Evolutionary conservation across 2,888 invertebrate genomes (phyloP), one percentile per base, ranked within the genome.

Genomic region (Gymnosoma rotundatum): DNA sequence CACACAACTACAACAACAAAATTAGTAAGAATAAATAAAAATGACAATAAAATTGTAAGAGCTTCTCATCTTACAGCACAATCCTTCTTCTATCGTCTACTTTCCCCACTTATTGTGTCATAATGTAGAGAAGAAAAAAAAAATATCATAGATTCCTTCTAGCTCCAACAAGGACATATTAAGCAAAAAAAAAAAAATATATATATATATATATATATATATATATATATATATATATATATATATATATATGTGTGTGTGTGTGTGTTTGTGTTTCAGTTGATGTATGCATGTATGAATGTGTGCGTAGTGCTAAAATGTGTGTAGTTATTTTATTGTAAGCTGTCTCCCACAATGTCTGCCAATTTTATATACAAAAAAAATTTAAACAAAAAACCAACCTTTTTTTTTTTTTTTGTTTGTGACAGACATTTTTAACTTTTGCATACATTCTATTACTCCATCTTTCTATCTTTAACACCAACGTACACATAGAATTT

Each of bases 281-380:
- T 16, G 5, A 16, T 56, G 52, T 5, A 9, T 61, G 21, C 18
- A 6, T 38, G 54, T 48, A 10, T 36, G 21, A 18, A 8, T 52
- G 20, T 60, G 25, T 52, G 25, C 63, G 54, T 8, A n/a, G 14
- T 54, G 20, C 38, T 21, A 48, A 38, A 60, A 12, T 42, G 12
- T 54, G 1, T 61, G 61, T 61, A 45, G 42, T 50, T 54, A 66
- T 80, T 67, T 80, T 83, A 61, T 72, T 45, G 32, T 74, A 12
- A 38, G 58, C 73, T 78, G 83, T 78, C 83, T 83, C 58, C 83
- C 73, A 78, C 83, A 83, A 78, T 78, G 78, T 78, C 83, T 83
- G 83, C 54, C 69, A 83, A 74, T 78, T 83, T 74, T 48, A 54
- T 63, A 69, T 58, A 70, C 42, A 45, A 67, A 38, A 58, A n/a